Percentiles rank a stretch among this genome's conserved stretches.
Conservation (phyloP, 2,797 vertebrate species). For the Schizopygopsis pylzovi region DNA sequence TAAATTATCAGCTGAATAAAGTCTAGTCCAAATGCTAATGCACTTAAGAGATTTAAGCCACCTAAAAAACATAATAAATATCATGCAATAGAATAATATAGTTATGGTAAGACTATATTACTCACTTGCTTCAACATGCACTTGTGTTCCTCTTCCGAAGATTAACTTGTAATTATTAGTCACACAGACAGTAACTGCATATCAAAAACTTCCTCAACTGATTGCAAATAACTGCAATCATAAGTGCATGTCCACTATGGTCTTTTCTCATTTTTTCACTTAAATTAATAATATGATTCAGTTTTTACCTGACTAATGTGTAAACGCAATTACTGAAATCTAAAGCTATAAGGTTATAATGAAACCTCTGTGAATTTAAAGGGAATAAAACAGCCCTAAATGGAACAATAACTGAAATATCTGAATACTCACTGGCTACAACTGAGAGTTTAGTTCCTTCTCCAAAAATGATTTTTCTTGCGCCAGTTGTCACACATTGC, state of each 20-base stretch:
- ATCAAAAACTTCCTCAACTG: conserved; percentile 18
- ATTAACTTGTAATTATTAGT: conserved; percentile 25
- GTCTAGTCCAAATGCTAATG: neutral
- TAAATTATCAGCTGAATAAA: neutral
- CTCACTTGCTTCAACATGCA: conserved; percentile 39
- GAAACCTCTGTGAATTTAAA: neutral
- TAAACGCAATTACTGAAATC: neutral
- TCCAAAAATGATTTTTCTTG: conserved; percentile 44
- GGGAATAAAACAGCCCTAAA: neutral
- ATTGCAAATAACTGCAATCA: neutral
- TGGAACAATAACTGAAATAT: neutral
- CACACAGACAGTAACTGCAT: conserved; percentile 32
- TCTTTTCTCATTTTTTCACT: neutral
- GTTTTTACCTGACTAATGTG: neutral
- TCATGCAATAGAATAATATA: no score
- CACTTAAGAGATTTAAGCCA: neutral
- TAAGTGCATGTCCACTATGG: neutral
- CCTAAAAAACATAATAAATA: no score
- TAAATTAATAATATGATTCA: neutral
- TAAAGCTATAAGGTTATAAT: neutral
- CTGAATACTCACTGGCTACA: conserved; percentile 63
- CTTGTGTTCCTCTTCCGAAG: conserved; percentile 40
- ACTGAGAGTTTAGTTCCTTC: conserved; percentile 56
- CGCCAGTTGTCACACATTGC: conserved; percentile 47
- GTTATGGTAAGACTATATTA: neutral